Evolutionary conservation across 1,140 invertebrate species (phyloP).

Genomic region (Procambarus clarkii): DNA sequence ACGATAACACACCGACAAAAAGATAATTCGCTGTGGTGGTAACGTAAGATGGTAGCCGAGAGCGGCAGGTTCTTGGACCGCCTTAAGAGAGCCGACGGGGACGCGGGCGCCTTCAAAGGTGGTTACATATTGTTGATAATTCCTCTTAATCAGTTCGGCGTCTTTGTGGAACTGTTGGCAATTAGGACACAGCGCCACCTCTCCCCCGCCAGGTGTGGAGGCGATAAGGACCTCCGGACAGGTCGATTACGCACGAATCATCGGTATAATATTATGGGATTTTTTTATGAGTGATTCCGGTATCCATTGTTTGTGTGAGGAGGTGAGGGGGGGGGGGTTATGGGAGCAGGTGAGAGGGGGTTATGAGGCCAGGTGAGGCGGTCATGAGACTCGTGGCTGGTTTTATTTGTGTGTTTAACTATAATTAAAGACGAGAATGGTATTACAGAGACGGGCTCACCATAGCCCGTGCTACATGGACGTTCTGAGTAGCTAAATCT

Average conservation of each 20-base stretch:
- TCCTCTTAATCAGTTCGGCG: slow-evolving; percentile 40
- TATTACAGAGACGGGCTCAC: too few relatives aligned
- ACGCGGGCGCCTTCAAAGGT: slow-evolving; percentile 1
- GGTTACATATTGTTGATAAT: neutral
- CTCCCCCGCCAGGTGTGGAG: slow-evolving; percentile 50
- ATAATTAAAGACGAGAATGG: too few relatives aligned
- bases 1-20: slow-evolving; percentile 19
- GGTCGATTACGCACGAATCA: neutral
- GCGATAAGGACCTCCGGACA: neutral
- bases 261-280: too few relatives aligned
- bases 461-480: too few relatives aligned
- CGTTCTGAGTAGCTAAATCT: too few relatives aligned
- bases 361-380: too few relatives aligned
- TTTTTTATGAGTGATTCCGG: too few relatives aligned
- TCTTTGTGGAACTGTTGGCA: slow-evolving; percentile 34
- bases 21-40: neutral
- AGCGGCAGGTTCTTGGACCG: neutral
- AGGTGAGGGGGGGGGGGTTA: too few relatives aligned
- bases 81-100: neutral
- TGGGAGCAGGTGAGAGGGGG: too few relatives aligned
- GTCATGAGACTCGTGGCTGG: too few relatives aligned
- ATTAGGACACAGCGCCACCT: slow-evolving; percentile 63
- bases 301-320: too few relatives aligned
- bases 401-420: too few relatives aligned
- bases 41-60: neutral